Evolutionary conservation across 1,140 invertebrate genomes (phyloP).

Genomic region (Procambarus virginalis): DNA sequence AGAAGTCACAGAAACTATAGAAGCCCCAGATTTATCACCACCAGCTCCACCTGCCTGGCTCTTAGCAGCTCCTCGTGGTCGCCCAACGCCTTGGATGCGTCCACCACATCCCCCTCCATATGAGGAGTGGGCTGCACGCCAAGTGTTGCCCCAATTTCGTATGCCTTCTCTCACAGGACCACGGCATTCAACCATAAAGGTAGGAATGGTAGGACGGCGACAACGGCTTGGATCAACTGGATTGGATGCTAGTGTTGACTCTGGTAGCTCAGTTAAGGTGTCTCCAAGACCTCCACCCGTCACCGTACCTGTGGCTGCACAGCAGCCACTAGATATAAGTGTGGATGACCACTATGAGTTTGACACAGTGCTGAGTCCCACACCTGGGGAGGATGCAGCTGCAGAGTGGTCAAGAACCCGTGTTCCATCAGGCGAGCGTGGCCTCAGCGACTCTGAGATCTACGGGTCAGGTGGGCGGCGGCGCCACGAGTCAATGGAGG

Average conservation of each 20-base stretch:
- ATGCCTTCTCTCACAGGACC: constrained; percentile 46
- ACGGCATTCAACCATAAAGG: constrained; percentile 75
- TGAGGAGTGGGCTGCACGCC: constrained; percentile 68
- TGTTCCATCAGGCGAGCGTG: constrained; percentile 72
- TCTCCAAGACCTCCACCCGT: constrained; percentile 70
- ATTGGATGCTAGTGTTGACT: constrained; percentile 70
- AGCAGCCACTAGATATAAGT: constrained; percentile 81
- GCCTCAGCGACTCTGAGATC: constrained; percentile 74
- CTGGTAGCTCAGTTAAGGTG: constrained; percentile 48
- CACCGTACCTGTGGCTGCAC: constrained; percentile 70
- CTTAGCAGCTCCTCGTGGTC: constrained; percentile 70
- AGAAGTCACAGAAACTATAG: constrained; percentile 77
- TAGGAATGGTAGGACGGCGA: constrained; percentile 79
- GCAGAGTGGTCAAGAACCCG: constrained; percentile 74
- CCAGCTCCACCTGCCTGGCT: constrained; percentile 70
- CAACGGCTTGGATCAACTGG: constrained; percentile 71
- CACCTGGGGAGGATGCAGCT: constrained; percentile 73
- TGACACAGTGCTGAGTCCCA: constrained; percentile 78
- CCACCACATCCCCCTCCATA: constrained; percentile 69
- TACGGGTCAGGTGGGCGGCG: constrained; percentile 71
- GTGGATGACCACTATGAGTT: constrained; percentile 97
- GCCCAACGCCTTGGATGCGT: constrained; percentile 70
- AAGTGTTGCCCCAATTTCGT: constrained; percentile 68
- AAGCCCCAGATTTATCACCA: constrained; percentile 78
- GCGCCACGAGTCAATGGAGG: constrained; percentile 87